Conservation (phyloP, 2,888 invertebrate genomes). For the Drosophila hamatofila region DNA sequence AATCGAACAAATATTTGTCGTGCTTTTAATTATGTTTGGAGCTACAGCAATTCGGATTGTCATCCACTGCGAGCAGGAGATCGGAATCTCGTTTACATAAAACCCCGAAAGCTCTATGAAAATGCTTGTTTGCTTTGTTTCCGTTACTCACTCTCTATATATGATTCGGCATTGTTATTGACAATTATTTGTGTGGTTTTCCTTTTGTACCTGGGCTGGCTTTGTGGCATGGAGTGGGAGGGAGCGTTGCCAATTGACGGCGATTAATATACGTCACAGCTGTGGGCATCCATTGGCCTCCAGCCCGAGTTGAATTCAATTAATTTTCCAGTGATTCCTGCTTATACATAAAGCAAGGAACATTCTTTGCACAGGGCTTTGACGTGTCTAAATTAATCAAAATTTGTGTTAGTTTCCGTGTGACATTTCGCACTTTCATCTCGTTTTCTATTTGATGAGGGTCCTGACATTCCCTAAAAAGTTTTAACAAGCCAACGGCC, state of each 20-base stretch:
- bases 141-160: neutral
- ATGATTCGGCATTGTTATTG: slow-evolving; percentile 21
- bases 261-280: slow-evolving; percentile 18
- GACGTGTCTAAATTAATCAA: slow-evolving; percentile 44
- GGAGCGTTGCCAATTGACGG: neutral
- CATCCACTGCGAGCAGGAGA: slow-evolving; percentile 16
- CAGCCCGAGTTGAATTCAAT: slow-evolving; percentile 37
- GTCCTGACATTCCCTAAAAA: slow-evolving; percentile 8
- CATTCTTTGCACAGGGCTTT: neutral
- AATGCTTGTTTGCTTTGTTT: neutral
- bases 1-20: neutral
- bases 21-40: slow-evolving; percentile 19
- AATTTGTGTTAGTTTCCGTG: slow-evolving; percentile 21
- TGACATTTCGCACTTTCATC: slow-evolving; percentile 36
- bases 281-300: neutral
- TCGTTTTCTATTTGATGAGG: slow-evolving; percentile 32
- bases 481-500: neutral
- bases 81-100: slow-evolving; percentile 21
- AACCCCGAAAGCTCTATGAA: neutral
- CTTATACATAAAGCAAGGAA: neutral
- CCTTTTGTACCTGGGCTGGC: neutral
- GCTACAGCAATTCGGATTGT: slow-evolving; percentile 10
- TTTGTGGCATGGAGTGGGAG: neutral
- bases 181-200: slow-evolving; percentile 26
- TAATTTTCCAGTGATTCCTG: slow-evolving; percentile 28